Evolutionary conservation across 1,140 invertebrate genomes (phyloP).

Genomic region (Papilio helenus): DNA sequence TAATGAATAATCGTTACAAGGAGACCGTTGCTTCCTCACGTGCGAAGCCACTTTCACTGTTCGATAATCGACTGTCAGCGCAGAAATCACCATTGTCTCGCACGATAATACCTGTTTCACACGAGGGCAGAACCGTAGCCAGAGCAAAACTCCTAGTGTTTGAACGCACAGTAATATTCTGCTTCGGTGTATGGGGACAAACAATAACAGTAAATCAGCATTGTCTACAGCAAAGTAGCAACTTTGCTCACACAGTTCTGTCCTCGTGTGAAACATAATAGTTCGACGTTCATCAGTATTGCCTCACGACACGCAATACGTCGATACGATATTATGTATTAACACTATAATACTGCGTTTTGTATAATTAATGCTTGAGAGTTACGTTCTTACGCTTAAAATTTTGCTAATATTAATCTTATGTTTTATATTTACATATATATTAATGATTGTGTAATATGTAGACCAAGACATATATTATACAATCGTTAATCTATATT

Average conservation of each 20-base stretch:
- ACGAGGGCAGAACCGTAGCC: neutral
- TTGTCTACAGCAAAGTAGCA: neutral
- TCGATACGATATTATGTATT: neutral
- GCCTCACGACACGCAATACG: neutral
- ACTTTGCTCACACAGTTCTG: no score
- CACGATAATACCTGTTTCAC: neutral
- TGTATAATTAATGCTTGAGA: neutral
- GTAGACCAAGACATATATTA: neutral
- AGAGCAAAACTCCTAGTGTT: neutral
- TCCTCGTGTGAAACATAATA: no score
- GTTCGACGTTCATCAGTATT: neutral
- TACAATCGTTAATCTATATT: neutral
- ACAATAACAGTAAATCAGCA: neutral
- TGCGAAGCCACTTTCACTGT: constrained; percentile 53
- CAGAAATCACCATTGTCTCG: constrained; percentile 31
- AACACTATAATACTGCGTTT: neutral
- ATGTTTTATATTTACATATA: neutral
- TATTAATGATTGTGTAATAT: constrained; percentile 3
- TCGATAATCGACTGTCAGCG: constrained; percentile 47
- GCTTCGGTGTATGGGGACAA: neutral
- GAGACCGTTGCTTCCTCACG: constrained; percentile 52
- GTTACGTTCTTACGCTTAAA: neutral
- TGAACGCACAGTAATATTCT: neutral
- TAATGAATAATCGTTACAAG: constrained; percentile 35
- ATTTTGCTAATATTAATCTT: neutral